Evolutionary conservation across 1,140 invertebrate genomes (phyloP).

Genomic region (Meloidogyne hapla): DNA sequence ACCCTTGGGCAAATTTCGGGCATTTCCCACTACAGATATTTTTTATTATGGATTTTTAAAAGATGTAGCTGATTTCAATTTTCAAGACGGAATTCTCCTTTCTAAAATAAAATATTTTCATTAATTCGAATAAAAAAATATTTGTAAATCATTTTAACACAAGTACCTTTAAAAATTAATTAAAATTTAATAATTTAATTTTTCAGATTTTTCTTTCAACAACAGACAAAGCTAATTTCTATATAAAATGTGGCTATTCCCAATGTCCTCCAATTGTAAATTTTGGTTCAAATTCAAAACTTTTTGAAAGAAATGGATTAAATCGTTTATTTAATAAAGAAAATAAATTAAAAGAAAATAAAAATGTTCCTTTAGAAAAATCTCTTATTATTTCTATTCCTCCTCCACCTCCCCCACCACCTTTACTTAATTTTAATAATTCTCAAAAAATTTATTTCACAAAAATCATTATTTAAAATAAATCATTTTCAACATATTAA

Average conservation of each 20-base stretch:
- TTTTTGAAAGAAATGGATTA: conserved; percentile 14
- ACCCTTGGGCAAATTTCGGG: too few relatives aligned
- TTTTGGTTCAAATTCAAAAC: conserved; percentile 15
- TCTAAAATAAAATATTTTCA: too few relatives aligned
- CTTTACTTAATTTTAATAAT: background rate
- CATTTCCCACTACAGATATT: too few relatives aligned
- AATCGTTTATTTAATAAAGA: background rate
- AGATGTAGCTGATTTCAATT: too few relatives aligned
- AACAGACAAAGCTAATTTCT: conserved; percentile 32
- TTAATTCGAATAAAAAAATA: too few relatives aligned
- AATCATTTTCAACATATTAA: background rate
- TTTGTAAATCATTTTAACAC: too few relatives aligned
- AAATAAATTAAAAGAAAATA: background rate
- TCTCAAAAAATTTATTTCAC: background rate
- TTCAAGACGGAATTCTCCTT: too few relatives aligned
- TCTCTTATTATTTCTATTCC: background rate
- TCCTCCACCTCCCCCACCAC: background rate
- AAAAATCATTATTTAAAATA: background rate
- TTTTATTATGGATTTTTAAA: too few relatives aligned
- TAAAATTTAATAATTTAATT: background rate
- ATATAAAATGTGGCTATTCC: conserved; percentile 26
- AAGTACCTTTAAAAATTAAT: too few relatives aligned
- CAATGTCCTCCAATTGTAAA: conserved; percentile 15
- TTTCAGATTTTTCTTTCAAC: conserved; percentile 40
- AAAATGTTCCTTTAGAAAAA: background rate